A percentile compares a stretch with the other conserved stretches of the same genome.
Evolutionary conservation across 2,888 invertebrate genomes (phyloP).

Genomic region (Apomyelois bistriatella): DNA sequence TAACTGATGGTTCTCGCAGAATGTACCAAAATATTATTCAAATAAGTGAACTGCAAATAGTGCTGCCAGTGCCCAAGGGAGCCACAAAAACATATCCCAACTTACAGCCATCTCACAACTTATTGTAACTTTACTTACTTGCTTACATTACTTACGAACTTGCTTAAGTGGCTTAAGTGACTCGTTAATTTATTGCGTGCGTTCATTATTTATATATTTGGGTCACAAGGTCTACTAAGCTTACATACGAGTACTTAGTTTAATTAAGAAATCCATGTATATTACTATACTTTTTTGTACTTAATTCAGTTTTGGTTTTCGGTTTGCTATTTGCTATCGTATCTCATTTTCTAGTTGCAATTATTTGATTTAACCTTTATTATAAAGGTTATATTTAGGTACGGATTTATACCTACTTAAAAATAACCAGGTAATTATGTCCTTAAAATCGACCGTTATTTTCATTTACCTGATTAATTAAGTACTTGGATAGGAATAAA

Average conservation of each 20-base stretch:
- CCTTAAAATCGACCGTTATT: too few species aligned
- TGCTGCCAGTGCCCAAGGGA: conserved; percentile 27
- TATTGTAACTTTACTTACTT: conserved; percentile 23
- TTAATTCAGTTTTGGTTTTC: too few species aligned
- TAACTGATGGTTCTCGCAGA: conserved; percentile 13
- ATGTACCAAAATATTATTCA: conserved; percentile 39
- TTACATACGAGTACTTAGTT: too few species aligned
- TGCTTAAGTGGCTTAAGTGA: conserved; percentile 37
- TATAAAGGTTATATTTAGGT: too few species aligned
- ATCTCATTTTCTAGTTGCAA: too few species aligned
- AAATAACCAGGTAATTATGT: too few species aligned
- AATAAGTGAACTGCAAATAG: conserved; percentile 38
- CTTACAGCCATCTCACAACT: conserved; percentile 27
- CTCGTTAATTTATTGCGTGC: conserved; percentile 47
- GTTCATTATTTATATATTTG: conserved; percentile 44
- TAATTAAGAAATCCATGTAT: too few species aligned
- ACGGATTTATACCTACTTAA: too few species aligned
- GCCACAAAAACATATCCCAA: conserved; percentile 44
- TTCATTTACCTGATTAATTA: too few species aligned
- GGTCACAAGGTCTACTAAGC: conserved; percentile 9
- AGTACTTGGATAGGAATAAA: too few species aligned
- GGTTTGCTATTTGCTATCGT: too few species aligned
- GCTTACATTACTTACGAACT: conserved; percentile 25
- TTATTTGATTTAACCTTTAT: too few species aligned
- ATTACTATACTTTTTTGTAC: neutral